Percentiles rank a stretch among this genome's conserved stretches.
Evolutionary conservation across 2,113 vertebrate genomes (phyloP).

Genomic region (Zingel zingel): DNA sequence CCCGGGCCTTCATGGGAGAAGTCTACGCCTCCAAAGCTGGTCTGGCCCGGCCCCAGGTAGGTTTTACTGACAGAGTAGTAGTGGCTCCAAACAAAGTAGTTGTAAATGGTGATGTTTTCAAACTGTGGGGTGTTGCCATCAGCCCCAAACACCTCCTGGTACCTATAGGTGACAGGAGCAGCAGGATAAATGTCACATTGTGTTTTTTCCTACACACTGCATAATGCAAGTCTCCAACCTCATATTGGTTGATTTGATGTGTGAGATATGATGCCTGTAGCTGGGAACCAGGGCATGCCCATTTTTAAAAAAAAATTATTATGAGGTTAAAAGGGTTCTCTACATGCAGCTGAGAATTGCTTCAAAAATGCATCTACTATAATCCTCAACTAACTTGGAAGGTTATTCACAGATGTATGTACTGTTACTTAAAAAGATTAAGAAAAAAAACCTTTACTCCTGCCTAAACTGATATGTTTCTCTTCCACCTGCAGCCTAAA

Average conservation of each 20-base stretch:
- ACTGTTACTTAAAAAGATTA: constrained; percentile 29
- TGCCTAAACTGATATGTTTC: constrained; percentile 30
- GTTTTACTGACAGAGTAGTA: constrained; percentile 98
- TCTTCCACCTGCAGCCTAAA: constrained; percentile 15
- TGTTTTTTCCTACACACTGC: background rate
- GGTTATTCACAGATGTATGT: constrained; percentile 49
- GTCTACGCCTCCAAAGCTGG: constrained; percentile 92
- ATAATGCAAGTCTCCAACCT: background rate
- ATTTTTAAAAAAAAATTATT: background rate
- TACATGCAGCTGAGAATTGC: constrained; percentile 42
- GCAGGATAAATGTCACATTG: constrained; percentile 7
- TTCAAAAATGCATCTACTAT: constrained; percentile 37
- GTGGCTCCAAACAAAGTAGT: constrained; percentile 98
- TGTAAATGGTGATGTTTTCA: constrained; percentile 95
- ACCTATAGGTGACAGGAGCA: constrained; percentile 52
- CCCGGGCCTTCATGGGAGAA: constrained; percentile 98
- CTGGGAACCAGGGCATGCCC: constrained; percentile 4
- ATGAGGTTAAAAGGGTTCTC: constrained; percentile 36
- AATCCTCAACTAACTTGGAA: constrained; percentile 37
- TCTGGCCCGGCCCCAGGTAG: constrained; percentile 90
- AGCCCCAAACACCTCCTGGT: constrained; percentile 88
- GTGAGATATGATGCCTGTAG: constrained; percentile 4
- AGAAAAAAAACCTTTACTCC: constrained; percentile 16
- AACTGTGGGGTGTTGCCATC: constrained; percentile 92
- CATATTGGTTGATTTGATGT: background rate